Conservation (phyloP, 2,888 invertebrate species). For the Deilephila elpenor region DNA sequence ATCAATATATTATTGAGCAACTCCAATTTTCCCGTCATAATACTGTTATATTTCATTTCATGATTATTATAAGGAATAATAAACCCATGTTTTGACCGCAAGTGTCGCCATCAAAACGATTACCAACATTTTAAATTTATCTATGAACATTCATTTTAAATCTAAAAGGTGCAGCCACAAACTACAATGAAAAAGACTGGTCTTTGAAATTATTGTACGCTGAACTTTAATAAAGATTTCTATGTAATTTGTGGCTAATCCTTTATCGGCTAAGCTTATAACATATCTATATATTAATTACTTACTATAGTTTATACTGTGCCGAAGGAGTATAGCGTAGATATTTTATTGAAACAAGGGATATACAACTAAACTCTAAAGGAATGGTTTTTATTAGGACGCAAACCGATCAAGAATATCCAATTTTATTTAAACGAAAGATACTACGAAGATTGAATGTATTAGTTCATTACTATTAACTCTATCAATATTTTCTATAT, state of each 20-base stretch:
- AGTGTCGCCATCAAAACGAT: conserved; percentile 39
- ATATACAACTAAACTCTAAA: conserved; percentile 39
- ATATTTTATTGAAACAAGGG: conserved; percentile 26
- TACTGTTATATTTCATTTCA: neutral
- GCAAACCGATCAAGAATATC: conserved; percentile 34
- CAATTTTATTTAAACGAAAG: conserved; percentile 1
- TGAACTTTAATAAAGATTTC: neutral
- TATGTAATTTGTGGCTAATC: neutral
- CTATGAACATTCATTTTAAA: conserved; percentile 39
- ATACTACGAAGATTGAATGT: conserved; percentile 30
- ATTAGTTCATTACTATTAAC: conserved; percentile 2
- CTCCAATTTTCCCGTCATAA: neutral
- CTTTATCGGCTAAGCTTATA: conserved; percentile 21
- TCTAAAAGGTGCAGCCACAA: conserved; percentile 34
- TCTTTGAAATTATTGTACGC: neutral
- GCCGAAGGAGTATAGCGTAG: conserved; percentile 26
- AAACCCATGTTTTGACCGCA: conserved; percentile 43
- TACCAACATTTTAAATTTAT: conserved; percentile 31
- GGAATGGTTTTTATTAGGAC: conserved; percentile 53
- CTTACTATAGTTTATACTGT: conserved; percentile 5
- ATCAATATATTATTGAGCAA: neutral
- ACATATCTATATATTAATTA: conserved; percentile 5
- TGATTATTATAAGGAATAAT: neutral
- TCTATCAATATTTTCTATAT: neutral
- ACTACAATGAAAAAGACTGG: neutral